A percentile compares a stretch with the other conserved stretches of the same genome.
phyloP scores from a whole-genome alignment of 2,888 invertebrate species.

The Deilephila porcellus region DNA sequence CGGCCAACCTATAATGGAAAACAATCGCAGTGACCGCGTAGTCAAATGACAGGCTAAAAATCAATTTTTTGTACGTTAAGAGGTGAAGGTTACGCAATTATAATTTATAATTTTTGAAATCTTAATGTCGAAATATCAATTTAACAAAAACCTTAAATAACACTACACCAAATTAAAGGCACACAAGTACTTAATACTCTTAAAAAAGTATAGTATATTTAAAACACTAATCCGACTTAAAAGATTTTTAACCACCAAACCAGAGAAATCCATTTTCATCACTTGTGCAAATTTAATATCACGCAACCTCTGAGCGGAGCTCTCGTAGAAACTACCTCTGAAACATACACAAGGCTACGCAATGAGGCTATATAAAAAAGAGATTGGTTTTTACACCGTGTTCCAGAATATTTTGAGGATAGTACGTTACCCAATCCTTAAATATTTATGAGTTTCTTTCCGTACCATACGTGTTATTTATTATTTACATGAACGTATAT shows the following conservation, averaged over 20 bases:
- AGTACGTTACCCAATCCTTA: conserved; percentile 27
- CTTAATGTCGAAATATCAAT: background rate
- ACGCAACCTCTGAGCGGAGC: conserved; percentile 16
- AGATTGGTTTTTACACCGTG: conserved; percentile 35
- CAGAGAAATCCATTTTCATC: conserved; percentile 11
- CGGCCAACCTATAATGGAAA: too few relatives aligned
- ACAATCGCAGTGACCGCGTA: too few relatives aligned
- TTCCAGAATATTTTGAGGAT: conserved; percentile 31
- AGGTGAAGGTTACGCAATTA: too few relatives aligned
- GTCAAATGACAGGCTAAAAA: too few relatives aligned
- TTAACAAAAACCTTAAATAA: background rate
- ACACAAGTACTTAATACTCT: background rate
- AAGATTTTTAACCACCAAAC: background rate
- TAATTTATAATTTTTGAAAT: too few relatives aligned
- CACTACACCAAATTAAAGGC: too few relatives aligned
- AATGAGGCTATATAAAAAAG: conserved; percentile 32
- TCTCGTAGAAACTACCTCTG: conserved; percentile 18
- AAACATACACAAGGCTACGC: conserved; percentile 25
- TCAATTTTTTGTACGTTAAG: too few relatives aligned
- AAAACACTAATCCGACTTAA: background rate
- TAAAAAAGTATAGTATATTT: background rate
- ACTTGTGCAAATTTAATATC: conserved; percentile 26
- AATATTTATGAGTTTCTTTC: conserved; percentile 34
- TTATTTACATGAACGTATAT: conserved; percentile 28
- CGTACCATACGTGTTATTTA: conserved; percentile 28